phyloP scores from a whole-genome alignment of 2,797 vertebrate genomes.

The Lagorchestes hirsutus region DNA sequence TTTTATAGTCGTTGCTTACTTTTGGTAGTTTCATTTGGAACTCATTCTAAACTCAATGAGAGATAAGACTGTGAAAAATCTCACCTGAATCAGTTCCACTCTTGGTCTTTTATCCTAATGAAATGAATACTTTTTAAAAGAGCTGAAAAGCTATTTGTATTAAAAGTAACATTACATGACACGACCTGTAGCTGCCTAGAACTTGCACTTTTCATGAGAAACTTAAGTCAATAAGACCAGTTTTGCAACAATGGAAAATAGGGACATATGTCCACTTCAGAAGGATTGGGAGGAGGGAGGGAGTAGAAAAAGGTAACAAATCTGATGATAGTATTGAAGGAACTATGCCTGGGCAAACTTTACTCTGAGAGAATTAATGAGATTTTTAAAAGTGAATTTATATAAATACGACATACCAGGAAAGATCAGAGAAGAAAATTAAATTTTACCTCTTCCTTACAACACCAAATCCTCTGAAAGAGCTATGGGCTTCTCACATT shows the following conservation, averaged over 20 bases:
- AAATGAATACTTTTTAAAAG: conserved; percentile 1
- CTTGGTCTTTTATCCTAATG: not conserved
- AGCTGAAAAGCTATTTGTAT: not conserved
- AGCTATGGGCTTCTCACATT: not conserved
- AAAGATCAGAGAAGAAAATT: not conserved
- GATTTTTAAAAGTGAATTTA: not conserved
- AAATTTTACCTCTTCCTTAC: not conserved
- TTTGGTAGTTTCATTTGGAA: conserved; percentile 37
- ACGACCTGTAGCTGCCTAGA: not conserved
- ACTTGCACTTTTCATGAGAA: not conserved
- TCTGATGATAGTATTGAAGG: not conserved
- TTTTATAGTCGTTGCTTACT: not conserved
- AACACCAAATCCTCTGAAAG: not conserved
- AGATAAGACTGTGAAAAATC: not conserved
- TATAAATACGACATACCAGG: not conserved
- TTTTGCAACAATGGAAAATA: not conserved
- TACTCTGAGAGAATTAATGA: not conserved
- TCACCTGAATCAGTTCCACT: conserved; percentile 4
- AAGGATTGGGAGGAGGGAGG: not conserved
- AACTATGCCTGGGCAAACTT: not conserved
- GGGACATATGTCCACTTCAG: not conserved
- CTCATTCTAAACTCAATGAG: not conserved
- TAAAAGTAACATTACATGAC: not conserved
- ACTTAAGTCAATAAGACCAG: not conserved
- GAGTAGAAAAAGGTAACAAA: not conserved